Evolutionary conservation across 2,888 invertebrate species (phyloP).

Genomic region (Pediacus dermestoides): DNA sequence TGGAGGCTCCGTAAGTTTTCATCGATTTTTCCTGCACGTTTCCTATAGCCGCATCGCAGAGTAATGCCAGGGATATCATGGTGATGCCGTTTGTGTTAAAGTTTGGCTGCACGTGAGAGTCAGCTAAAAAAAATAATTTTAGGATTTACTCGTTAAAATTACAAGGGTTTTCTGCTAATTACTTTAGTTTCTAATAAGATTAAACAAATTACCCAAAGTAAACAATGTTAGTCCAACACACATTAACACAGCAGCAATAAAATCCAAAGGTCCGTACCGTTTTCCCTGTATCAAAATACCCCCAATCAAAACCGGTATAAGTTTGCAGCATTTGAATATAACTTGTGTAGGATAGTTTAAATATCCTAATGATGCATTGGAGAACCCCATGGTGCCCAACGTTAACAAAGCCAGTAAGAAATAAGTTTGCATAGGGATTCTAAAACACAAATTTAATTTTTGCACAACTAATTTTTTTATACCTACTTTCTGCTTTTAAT

Average conservation of each 20-base stretch:
- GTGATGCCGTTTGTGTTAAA: constrained; percentile 67
- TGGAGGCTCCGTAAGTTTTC: constrained; percentile 76
- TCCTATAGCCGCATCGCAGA: constrained; percentile 94
- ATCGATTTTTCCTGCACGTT: constrained; percentile 96
- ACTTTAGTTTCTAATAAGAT: not conserved
- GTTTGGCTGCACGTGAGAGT: constrained; percentile 71
- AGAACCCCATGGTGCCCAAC: constrained; percentile 93
- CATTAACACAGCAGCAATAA: constrained; percentile 81
- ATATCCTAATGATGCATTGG: constrained; percentile 90
- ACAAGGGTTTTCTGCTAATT: constrained; percentile 2
- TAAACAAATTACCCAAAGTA: constrained; percentile 66
- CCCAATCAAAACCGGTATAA: constrained; percentile 92
- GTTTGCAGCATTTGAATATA: constrained; percentile 96
- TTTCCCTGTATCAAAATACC: constrained; percentile 91
- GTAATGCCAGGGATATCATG: constrained; percentile 77
- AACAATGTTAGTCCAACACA: constrained; percentile 87
- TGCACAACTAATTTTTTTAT: constrained; percentile 1
- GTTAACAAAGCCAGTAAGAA: constrained; percentile 79
- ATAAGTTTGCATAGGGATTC: constrained; percentile 82
- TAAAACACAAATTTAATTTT: constrained; percentile 48
- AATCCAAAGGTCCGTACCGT: constrained; percentile 77
- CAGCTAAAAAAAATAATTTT: constrained; percentile 54
- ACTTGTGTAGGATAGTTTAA: constrained; percentile 96
- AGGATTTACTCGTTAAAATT: not conserved
- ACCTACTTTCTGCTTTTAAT: constrained; percentile 57